Evolutionary conservation across 37 sponge, comb jelly and placozoan genomes (phyloP).

Genomic region (Bolinopsis microptera): DNA sequence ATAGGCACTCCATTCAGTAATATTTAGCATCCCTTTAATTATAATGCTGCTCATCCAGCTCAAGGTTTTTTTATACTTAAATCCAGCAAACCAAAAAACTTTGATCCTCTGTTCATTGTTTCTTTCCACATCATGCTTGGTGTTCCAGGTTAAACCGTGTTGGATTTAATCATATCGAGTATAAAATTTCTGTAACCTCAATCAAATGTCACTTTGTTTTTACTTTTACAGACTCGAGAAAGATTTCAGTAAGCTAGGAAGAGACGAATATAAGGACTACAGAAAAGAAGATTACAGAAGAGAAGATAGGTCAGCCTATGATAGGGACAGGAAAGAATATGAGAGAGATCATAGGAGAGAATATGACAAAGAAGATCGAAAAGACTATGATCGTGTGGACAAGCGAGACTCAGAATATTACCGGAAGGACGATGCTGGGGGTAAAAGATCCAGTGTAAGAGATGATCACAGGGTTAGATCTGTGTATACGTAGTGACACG

Average conservation of each 20-base stretch:
- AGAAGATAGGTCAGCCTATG: slow-evolving; percentile 24
- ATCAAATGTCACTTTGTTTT: too few species aligned
- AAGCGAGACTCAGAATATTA: neutral
- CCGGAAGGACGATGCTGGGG: neutral
- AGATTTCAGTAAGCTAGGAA: neutral
- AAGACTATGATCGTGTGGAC: slow-evolving; percentile 11
- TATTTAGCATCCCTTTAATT: too few species aligned
- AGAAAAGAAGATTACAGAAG: neutral
- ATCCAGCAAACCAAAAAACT: too few species aligned
- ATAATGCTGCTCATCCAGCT: too few species aligned
- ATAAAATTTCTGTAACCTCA: too few species aligned
- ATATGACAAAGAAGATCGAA: neutral
- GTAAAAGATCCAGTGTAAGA: neutral
- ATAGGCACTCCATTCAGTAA: neutral
- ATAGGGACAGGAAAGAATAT: neutral
- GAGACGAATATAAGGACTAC: slow-evolving; percentile 22
- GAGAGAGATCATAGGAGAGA: slow-evolving; percentile 12
- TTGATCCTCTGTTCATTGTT: too few species aligned
- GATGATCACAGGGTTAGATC: slow-evolving; percentile 16
- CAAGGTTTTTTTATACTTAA: too few species aligned
- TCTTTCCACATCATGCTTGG: too few species aligned
- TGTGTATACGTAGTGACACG: too few species aligned
- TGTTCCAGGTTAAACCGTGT: too few species aligned
- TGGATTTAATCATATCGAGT: too few species aligned
- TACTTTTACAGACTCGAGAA: slow-evolving; percentile 7